Conservation (phyloP, 37 sponge, comb jelly and placozoan species). For the Theonella swinhoei region DNA sequence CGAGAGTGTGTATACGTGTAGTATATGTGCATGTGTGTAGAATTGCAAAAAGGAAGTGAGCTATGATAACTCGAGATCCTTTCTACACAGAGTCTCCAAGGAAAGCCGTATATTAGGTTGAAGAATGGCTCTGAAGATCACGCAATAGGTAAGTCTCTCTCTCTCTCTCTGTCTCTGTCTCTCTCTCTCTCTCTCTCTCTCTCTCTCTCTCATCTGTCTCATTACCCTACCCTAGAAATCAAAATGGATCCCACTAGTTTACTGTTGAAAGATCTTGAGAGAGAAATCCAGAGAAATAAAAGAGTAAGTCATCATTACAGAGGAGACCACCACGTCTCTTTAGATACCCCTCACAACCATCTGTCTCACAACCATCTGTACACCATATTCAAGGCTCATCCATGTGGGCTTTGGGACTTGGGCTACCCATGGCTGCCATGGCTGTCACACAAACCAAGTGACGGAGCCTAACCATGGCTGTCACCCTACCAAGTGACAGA, state of each 20-base stretch:
- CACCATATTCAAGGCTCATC: no score
- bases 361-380: neutral
- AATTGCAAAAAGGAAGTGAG: neutral
- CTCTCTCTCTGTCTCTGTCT: no score
- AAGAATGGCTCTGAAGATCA: neutral
- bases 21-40: neutral
- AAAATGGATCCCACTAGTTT: slow-evolving; percentile 27
- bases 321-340: no score
- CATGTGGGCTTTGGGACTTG: no score
- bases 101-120: slow-evolving; percentile 6
- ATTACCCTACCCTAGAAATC: slow-evolving; percentile 12
- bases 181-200: no score
- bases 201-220: no score
- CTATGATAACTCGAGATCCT: no score
- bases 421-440: no score
- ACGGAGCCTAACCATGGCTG: no score
- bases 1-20: neutral
- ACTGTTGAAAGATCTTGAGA: slow-evolving; percentile 36
- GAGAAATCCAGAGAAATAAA: slow-evolving; percentile 4
- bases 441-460: no score
- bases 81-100: neutral
- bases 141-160: neutral
- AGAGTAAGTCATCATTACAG: slow-evolving; percentile 5
- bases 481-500: no score
- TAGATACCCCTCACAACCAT: neutral